Evolutionary conservation across 92 coral and sea anemone species (phyloP), one percentile per base, ranked within the genome.

Genomic region (Isaurus tuberculatus): DNA sequence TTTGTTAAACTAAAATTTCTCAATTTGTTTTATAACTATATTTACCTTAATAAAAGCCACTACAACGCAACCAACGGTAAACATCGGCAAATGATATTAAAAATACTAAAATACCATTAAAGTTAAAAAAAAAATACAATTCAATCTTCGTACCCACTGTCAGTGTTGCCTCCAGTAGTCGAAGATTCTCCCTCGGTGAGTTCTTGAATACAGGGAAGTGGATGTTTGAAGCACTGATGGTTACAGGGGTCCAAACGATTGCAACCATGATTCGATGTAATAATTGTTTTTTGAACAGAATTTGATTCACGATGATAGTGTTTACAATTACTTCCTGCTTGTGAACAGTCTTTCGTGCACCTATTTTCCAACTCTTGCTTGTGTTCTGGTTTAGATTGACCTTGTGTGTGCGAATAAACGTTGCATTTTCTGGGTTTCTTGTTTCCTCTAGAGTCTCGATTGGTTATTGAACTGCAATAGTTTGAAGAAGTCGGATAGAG

Each of bases 71-170:
- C n/a, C n/a, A n/a, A n/a, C n/a, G n/a, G n/a, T n/a, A n/a, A n/a
- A n/a, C n/a, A n/a, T n/a, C n/a, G n/a, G n/a, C n/a, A n/a, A n/a
- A n/a, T n/a, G n/a, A n/a, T n/a, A n/a, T n/a, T n/a, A n/a, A n/a
- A n/a, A n/a, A n/a, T n/a, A n/a, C n/a, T n/a, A n/a, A n/a, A n/a
- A n/a, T n/a, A n/a, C n/a, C n/a, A n/a, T n/a, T n/a, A n/a, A n/a
- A n/a, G n/a, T n/a, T n/a, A n/a, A n/a, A n/a, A n/a, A n/a, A n/a
- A 70, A 20, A 30, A 25, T 4, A 71, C 51, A 30, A 20, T 27
- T 43, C 16, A 77, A n/a, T 77, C 82, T 40, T 77, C 70, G 37
- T 58, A 77, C 22, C 70, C 82, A 33, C 82, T 77, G 22, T 77
- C 82, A 3, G 69, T 22, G 25, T 57, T 34, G n/a, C 70, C 82